Base-by-base conservation (phyloP, 30 jellyfish, hydroid and myxozoan species). In the Calvadosia cruxmelitensis region DNA sequence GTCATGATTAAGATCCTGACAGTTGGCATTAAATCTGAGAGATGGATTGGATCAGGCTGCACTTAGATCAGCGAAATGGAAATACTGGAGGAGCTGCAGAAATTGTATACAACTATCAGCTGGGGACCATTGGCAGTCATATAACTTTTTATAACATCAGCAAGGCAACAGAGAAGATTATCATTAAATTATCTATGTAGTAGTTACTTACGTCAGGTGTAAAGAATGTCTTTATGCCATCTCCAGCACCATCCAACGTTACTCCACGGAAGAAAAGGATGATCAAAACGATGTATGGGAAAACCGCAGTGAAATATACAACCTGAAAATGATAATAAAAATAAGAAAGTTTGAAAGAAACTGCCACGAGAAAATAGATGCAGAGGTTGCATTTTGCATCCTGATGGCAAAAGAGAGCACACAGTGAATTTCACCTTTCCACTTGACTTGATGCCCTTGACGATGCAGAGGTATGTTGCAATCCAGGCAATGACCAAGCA, bases 371-470 rank as follows among this genome's bases (percentile, higher is more conserved):
- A 42, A 42, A 42, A 42, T 42, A 42, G 20, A 5, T 5, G 57
- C 57, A 20, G 10, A 42, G 20, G 57, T 42, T 42, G 57, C 57
- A 5, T 42, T 42, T 20, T 20, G 10, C 57, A 5, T 10, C 10
- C 57, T 42, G 20, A 5, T 5, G 57, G 57, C n/a, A n/a, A n/a
- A n/a, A n/a, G n/a, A n/a, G n/a, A n/a, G n/a, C n/a, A n/a, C n/a
- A n/a, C n/a, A n/a, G n/a, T n/a, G n/a, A n/a, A n/a, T n/a, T 63
- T 0, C n/a, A 89, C 98, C 95, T 89, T 89, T 67, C 98, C 98
- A 67, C 95, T 89, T 49, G 98, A 89, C 68, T 89, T 72, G 30
- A 89, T 92, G 35, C 98, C 98, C 57, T 89, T 89, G 49, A 89
- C 98, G 49, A 89, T 89, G 53, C 98, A 89, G 25, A 76, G 53